A percentile compares a stretch with the other conserved stretches of the same genome.
phyloP scores from a whole-genome alignment of 1,140 invertebrate genomes.

The Triops longicaudatus region DNA sequence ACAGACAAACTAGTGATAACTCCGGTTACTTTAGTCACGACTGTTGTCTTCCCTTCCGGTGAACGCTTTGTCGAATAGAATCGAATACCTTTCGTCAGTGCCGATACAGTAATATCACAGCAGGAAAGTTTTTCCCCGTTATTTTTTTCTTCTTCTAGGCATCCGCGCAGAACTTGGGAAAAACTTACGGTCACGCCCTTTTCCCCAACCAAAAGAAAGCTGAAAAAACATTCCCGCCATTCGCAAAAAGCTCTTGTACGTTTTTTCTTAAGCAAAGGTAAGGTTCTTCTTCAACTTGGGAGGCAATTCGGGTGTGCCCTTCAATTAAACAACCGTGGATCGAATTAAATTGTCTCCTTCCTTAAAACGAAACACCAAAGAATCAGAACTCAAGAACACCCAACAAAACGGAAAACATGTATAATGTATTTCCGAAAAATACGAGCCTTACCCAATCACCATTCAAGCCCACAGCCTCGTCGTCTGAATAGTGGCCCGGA shows the following conservation, averaged over 20 bases:
- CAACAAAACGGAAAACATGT: neutral
- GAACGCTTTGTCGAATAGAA: neutral
- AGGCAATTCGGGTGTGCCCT: slow-evolving; percentile 13
- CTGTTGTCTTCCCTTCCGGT: neutral
- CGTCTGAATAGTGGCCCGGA: slow-evolving; percentile 42
- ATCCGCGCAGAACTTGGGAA: neutral
- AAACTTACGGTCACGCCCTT: neutral
- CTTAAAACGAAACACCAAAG: neutral
- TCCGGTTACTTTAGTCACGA: neutral
- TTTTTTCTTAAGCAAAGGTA: neutral
- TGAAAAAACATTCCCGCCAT: neutral
- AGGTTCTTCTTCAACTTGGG: slow-evolving; percentile 14
- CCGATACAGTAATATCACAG: slow-evolving; percentile 2
- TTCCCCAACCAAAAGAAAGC: neutral
- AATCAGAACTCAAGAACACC: neutral
- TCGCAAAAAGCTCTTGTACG: neutral
- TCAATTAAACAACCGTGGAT: slow-evolving; percentile 15
- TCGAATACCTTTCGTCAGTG: neutral
- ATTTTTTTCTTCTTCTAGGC: neutral
- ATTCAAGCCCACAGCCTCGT: slow-evolving; percentile 35
- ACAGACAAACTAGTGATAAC: neutral
- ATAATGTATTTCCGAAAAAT: slow-evolving; percentile 21
- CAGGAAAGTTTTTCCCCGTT: neutral
- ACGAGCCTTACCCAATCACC: slow-evolving; percentile 30
- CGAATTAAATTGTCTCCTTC: slow-evolving; percentile 15